Conservation (phyloP, 2,888 invertebrate genomes). For the Dolomedes plantarius region DNA sequence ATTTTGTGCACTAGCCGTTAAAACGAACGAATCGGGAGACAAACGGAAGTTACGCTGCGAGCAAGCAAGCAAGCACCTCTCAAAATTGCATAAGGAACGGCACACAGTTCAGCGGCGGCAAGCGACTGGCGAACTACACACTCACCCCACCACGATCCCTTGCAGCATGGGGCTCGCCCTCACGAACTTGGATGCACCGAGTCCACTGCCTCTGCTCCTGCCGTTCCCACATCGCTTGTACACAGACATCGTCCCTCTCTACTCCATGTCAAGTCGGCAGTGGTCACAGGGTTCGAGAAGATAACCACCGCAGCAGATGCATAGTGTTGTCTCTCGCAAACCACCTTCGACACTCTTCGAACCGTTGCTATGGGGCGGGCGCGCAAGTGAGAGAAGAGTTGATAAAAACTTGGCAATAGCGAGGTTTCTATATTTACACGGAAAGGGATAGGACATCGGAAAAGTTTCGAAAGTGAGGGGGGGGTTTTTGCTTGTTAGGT, state of each 20-base stretch:
- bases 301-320: background rate
- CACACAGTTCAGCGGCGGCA: too few species aligned
- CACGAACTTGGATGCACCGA: constrained; percentile 30
- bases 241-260: constrained; percentile 31
- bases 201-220: constrained; percentile 8
- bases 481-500: constrained; percentile 18
- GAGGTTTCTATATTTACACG: constrained; percentile 64
- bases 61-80: too few species aligned
- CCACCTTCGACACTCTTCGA: background rate
- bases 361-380: too few species aligned
- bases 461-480: constrained; percentile 50
- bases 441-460: constrained; percentile 36
- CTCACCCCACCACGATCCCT: constrained; percentile 38
- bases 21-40: too few species aligned
- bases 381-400: too few species aligned
- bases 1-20: too few species aligned
- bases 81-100: too few species aligned
- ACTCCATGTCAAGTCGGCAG: background rate
- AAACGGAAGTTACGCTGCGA: too few species aligned
- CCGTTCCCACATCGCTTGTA: constrained; percentile 26
- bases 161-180: constrained; percentile 28
- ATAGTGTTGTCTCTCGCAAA: background rate
- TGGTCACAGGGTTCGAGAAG: background rate
- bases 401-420: constrained; percentile 62
- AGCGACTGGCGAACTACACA: too few species aligned